phyloP scores from a whole-genome alignment of 2,113 vertebrate genomes.

The Microcebus jonahi region DNA sequence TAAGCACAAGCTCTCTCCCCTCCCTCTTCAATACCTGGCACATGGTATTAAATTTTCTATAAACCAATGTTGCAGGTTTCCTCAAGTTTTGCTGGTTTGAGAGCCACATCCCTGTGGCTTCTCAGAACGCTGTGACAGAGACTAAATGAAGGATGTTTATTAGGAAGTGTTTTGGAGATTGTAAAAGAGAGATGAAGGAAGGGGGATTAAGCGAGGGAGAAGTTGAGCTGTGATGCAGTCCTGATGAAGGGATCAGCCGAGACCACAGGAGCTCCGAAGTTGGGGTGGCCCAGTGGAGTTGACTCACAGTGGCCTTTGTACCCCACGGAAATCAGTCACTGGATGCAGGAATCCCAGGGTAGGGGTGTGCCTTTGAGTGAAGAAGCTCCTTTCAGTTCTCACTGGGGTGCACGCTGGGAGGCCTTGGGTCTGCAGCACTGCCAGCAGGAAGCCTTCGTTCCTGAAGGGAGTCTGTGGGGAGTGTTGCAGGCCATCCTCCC shows the following conservation, averaged over 20 bases:
- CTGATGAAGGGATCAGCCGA: too few relatives aligned
- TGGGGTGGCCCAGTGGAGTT: background rate
- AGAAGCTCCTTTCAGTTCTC: background rate
- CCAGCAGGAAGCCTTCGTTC: background rate
- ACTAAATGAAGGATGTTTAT: background rate
- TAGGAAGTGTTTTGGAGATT: background rate
- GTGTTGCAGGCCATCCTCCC: background rate
- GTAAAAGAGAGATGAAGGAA: background rate
- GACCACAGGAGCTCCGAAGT: background rate
- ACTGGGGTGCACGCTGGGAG: accelerated
- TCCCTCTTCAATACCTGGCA: background rate
- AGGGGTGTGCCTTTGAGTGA: background rate
- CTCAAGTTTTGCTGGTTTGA: background rate
- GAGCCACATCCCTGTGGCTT: background rate
- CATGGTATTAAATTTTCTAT: background rate
- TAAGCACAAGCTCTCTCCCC: background rate
- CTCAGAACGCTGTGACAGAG: background rate
- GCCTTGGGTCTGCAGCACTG: background rate
- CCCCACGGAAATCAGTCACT: too few relatives aligned
- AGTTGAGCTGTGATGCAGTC: too few relatives aligned
- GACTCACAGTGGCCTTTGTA: background rate
- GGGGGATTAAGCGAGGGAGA: background rate
- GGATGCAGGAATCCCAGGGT: accelerated
- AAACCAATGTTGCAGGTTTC: background rate
- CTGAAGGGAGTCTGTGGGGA: background rate